A percentile compares a stretch with the other conserved stretches of the same genome.
These are phyloP conservation scores for Strix occidentalis DNA, from an alignment of 2,797 vertebrate species.

Conservation along the genomic window DNA sequence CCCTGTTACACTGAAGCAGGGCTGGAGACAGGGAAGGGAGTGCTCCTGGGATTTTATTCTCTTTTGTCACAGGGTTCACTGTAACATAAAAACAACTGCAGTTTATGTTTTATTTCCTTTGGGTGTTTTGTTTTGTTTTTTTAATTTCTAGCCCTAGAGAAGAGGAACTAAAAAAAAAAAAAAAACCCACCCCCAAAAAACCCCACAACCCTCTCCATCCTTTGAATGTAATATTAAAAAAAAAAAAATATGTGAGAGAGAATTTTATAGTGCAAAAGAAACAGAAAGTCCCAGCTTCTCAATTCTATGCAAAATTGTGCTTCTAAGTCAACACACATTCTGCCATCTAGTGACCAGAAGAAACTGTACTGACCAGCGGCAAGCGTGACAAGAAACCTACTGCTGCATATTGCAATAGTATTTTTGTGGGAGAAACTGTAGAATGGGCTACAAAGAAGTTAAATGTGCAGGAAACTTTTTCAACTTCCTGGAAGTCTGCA, in stretches of 20 bases:
- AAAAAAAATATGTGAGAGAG: neutral
- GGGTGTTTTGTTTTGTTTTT: neutral
- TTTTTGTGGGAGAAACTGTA: neutral
- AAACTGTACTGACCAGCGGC: constrained; percentile 15
- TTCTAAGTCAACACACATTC: constrained; percentile 40
- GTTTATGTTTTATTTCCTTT: neutral
- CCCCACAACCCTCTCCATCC: neutral
- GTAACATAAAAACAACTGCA: neutral
- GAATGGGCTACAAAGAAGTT: neutral
- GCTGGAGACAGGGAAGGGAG: neutral
- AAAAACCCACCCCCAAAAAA: too few species aligned
- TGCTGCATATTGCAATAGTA: neutral
- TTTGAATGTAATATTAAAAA: neutral
- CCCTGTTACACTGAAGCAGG: neutral
- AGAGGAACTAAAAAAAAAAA: neutral
- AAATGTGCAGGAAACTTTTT: neutral
- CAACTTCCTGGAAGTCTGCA: neutral
- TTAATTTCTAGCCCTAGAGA: neutral
- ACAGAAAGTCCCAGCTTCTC: neutral
- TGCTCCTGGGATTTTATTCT: neutral
- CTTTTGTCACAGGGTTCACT: neutral
- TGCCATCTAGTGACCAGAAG: constrained; percentile 72
- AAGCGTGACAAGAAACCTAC: neutral
- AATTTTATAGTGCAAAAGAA: neutral
- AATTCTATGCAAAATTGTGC: neutral